Percentiles rank a stretch among this genome's conserved stretches.
These are phyloP conservation scores for Tachina fera DNA, from an alignment of 2,888 invertebrate species.

Conservation along the genomic window DNA sequence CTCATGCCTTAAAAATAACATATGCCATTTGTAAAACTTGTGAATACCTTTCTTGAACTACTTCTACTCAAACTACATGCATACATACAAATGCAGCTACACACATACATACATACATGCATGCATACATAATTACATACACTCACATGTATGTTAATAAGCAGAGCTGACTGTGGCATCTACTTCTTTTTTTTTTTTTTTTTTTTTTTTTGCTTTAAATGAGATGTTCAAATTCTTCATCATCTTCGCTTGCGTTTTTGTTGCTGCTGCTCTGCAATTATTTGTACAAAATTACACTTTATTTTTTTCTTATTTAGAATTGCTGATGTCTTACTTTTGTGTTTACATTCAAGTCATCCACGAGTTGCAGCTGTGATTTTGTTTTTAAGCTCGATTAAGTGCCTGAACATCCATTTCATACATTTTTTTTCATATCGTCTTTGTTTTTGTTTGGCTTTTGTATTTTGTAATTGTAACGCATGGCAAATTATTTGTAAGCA, in stretches of 20 bases:
- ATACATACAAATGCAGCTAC: background rate
- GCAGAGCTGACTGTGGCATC: background rate
- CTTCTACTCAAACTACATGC: background rate
- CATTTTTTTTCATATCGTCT: conserved; percentile 17
- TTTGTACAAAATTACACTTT: conserved; percentile 33
- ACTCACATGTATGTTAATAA: background rate
- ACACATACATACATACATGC: background rate
- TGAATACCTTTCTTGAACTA: conserved; percentile 24
- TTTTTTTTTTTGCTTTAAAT: conserved; percentile 15
- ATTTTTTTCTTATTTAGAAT: conserved; percentile 21
- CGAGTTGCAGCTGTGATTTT: conserved; percentile 66
- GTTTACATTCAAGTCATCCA: conserved; percentile 57
- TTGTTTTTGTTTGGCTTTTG: background rate
- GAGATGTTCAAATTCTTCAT: conserved; percentile 20
- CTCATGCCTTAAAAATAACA: conserved; percentile 44
- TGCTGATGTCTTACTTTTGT: conserved; percentile 16
- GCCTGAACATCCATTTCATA: conserved; percentile 65
- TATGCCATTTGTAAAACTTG: conserved; percentile 24
- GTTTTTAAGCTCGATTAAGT: conserved; percentile 74
- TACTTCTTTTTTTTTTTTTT: background rate
- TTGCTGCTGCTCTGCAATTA: conserved; percentile 1
- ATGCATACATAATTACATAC: background rate
- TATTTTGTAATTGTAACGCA: conserved; percentile 7
- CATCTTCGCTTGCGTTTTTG: background rate
- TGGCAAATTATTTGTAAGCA: conserved; percentile 7